These are phyloP conservation scores for Rhinogobius similis DNA, from an alignment of 2,113 vertebrate species.

Conservation along the genomic window DNA sequence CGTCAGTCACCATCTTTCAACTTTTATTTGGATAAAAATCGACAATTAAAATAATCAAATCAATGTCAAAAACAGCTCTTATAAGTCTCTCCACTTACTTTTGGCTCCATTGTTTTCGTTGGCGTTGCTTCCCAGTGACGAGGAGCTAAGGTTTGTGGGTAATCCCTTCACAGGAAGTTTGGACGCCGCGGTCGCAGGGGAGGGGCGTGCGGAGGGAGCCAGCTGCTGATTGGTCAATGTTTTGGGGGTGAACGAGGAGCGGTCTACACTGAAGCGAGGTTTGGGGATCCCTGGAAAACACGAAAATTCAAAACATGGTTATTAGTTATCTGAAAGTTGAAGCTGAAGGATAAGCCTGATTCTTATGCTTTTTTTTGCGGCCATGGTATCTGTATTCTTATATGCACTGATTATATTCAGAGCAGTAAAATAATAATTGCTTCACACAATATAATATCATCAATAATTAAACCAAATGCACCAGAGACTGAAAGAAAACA, in stretches of 20 bases:
- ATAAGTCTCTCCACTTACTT: constrained; percentile 34
- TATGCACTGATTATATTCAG: no score
- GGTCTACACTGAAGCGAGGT: constrained; percentile 12
- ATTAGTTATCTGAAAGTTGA: neutral
- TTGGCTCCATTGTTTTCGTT: constrained; percentile 51
- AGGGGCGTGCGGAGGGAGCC: neutral
- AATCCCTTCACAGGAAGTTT: constrained; percentile 74
- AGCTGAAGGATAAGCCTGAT: no score
- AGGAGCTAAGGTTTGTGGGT: constrained; percentile 51
- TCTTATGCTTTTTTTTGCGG: no score
- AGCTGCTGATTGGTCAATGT: constrained; percentile 42
- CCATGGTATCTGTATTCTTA: no score
- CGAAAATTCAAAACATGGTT: neutral
- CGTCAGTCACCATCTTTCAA: no score
- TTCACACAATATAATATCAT: no score
- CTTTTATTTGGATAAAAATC: no score
- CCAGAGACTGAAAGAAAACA: no score
- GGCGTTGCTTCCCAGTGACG: constrained; percentile 36
- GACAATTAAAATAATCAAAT: no score
- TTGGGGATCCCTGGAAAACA: constrained; percentile 55
- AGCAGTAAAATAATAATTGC: no score
- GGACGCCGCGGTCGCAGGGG: constrained; percentile 15
- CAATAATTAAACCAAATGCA: no score
- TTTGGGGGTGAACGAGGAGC: constrained; percentile 29
- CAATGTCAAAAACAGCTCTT: neutral